These are phyloP conservation scores for Sphaeramia orbicularis DNA, from an alignment of 2,797 vertebrate species.

Conservation along the genomic window DNA sequence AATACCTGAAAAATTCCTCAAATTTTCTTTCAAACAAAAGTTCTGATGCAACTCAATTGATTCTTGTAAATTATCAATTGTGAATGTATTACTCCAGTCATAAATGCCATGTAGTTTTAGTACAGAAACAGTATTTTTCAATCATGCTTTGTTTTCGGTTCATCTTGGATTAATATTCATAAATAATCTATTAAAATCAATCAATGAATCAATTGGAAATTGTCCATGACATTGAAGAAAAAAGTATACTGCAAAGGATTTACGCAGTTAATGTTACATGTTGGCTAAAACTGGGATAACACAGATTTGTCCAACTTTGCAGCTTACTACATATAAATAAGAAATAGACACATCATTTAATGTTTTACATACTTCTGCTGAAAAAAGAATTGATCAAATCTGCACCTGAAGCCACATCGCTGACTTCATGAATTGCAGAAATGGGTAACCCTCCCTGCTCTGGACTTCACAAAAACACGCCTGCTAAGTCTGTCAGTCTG, in stretches of 20 bases:
- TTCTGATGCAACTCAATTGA: no score
- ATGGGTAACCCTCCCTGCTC: not conserved
- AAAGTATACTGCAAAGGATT: not conserved
- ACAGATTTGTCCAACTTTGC: not conserved
- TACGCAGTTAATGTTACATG: not conserved
- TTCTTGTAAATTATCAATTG: no score
- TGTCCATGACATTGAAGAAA: not conserved
- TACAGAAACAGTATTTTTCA: no score
- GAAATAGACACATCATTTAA: not conserved
- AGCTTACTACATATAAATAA: not conserved
- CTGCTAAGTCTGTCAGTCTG: constrained; percentile 11
- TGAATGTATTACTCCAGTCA: no score
- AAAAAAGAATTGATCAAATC: not conserved
- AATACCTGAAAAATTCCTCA: no score
- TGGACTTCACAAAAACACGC: constrained; percentile 4
- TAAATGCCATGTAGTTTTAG: no score
- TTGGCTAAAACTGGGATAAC: not conserved
- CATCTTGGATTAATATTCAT: no score
- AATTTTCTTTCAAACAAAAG: no score
- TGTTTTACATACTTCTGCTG: no score
- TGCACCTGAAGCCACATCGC: not conserved
- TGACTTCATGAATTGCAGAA: constrained; percentile 3
- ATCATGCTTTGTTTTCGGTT: no score
- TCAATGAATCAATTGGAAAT: no score
- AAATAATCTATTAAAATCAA: no score